Evolutionary conservation across 2,113 vertebrate genomes (phyloP).

Genomic region (Montifringilla adamsi): DNA sequence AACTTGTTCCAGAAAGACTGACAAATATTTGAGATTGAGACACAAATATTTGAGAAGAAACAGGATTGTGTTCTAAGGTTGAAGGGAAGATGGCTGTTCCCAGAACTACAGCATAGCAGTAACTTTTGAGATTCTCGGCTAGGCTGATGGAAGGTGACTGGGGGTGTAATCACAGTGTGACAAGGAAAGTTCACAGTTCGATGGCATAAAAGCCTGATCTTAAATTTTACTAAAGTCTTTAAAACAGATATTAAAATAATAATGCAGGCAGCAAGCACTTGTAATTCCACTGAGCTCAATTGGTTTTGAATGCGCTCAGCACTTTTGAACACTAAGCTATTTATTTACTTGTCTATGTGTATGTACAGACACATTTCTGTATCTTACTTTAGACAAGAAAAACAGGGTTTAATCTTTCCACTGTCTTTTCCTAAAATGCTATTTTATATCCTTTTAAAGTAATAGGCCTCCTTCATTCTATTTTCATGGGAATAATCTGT

Average conservation of each 20-base stretch:
- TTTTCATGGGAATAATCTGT: background rate
- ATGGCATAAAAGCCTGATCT: background rate
- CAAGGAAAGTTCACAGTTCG: background rate
- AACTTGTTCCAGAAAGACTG: background rate
- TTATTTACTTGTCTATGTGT: background rate
- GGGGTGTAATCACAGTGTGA: background rate
- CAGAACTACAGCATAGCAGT: background rate
- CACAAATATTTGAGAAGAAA: background rate
- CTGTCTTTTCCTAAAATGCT: background rate
- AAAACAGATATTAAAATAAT: constrained; percentile 15
- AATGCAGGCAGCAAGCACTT: background rate
- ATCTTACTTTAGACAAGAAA: background rate
- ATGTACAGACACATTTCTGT: background rate
- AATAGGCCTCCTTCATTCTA: background rate
- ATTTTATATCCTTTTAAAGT: background rate
- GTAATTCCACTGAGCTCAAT: constrained; percentile 11
- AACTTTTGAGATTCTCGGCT: background rate
- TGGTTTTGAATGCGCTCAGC: background rate
- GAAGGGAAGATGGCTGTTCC: background rate
- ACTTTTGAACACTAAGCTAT: constrained; percentile 3
- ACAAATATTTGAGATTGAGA: background rate
- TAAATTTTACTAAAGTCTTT: constrained; percentile 6
- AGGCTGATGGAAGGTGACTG: background rate
- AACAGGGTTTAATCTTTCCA: background rate
- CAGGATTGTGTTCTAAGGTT: background rate